A percentile compares a stretch with the other conserved stretches of the same genome.
These are phyloP conservation scores for Escarpia spicata DNA, from an alignment of 2,888 invertebrate genomes.

Conservation along the genomic window DNA sequence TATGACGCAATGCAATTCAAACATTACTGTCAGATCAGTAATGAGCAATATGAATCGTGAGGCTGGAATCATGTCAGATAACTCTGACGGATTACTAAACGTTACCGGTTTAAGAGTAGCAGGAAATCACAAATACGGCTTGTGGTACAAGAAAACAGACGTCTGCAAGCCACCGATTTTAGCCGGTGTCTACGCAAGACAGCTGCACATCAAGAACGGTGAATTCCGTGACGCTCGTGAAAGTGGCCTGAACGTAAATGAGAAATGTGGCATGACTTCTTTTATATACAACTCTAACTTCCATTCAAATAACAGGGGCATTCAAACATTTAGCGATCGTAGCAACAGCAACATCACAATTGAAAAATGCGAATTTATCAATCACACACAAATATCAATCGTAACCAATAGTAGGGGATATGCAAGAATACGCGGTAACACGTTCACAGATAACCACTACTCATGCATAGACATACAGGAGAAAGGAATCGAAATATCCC, in stretches of 20 bases:
- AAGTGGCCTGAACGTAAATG: not conserved
- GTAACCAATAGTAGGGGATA: not conserved
- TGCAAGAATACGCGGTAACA: not conserved
- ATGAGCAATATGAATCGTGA: not conserved
- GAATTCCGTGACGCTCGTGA: not conserved
- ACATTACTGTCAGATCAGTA: not conserved
- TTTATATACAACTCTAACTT: not conserved
- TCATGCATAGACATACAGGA: not conserved
- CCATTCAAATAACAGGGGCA: not conserved
- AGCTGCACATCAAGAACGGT: not conserved
- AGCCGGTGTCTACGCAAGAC: not conserved
- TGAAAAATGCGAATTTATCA: not conserved
- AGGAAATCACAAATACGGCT: not conserved
- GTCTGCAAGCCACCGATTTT: not conserved
- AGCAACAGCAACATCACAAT: not conserved
- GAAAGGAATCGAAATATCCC: not conserved
- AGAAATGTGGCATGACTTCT: conserved; percentile 5
- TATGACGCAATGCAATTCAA: not conserved
- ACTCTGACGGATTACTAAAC: not conserved
- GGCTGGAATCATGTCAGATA: not conserved
- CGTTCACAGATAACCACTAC: not conserved
- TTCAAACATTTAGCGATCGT: not conserved
- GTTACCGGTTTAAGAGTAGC: not conserved
- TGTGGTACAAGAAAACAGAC: not conserved
- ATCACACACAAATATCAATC: not conserved